Evolutionary conservation across 2,797 vertebrate genomes (phyloP).

Genomic region (Oceanodroma leucorhoa): DNA sequence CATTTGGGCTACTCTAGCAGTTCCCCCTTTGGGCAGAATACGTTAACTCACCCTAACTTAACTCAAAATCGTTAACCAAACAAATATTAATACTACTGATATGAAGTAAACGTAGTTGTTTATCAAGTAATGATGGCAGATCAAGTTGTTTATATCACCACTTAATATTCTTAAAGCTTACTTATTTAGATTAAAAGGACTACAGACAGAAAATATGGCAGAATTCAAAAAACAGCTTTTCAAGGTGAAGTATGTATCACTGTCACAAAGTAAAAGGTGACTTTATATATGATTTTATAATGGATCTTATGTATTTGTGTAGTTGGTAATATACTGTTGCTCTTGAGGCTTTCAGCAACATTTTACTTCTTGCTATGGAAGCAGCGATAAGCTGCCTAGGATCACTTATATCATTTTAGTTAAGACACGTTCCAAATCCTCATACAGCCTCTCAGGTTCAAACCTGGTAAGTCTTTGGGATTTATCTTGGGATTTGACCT

Average conservation of each 20-base stretch:
- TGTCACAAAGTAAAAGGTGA: not conserved
- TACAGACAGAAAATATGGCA: not conserved
- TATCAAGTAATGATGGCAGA: not conserved
- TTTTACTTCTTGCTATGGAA: not conserved
- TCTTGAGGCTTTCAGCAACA: not conserved
- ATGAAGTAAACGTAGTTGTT: not conserved
- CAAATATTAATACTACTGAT: not conserved
- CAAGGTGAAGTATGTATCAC: not conserved
- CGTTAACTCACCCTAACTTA: not conserved
- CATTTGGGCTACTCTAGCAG: not conserved
- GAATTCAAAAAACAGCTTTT: not conserved
- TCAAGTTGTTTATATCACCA: not conserved
- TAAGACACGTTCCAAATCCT: constrained; percentile 43
- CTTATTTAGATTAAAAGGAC: not conserved
- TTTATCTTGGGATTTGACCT: constrained; percentile 54
- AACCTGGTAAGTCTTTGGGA: constrained; percentile 8
- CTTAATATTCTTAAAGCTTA: not conserved
- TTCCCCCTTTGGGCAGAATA: not conserved
- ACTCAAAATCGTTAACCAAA: not conserved
- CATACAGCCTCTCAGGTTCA: constrained; percentile 31
- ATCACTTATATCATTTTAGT: constrained; percentile 41
- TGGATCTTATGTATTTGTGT: not conserved
- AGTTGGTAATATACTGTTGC: not conserved
- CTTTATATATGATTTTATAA: not conserved
- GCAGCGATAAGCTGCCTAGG: not conserved